Evolutionary conservation across 35 echinoderm and acorn worm species (phyloP).

Genomic region (Apostichopus parvimensis): DNA sequence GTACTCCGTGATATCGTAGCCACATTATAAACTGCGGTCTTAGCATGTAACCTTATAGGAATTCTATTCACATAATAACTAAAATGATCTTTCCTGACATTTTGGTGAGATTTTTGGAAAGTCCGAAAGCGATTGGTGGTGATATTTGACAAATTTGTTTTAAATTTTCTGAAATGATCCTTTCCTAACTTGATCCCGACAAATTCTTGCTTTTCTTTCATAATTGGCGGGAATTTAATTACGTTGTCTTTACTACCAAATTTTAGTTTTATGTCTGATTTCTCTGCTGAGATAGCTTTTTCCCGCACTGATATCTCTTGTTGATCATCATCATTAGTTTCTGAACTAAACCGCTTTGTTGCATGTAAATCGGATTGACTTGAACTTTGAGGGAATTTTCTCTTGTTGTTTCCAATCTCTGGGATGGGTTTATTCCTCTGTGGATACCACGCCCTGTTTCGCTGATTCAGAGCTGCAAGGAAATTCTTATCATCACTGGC

Average conservation of each 20-base stretch:
- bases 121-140: background rate
- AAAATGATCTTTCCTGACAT: background rate
- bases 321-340: too few relatives aligned
- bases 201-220: background rate
- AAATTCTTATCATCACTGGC: constrained; percentile 8
- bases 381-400: background rate
- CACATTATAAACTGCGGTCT: background rate
- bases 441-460: constrained; percentile 24
- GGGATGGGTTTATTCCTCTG: background rate
- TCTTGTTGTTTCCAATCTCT: too few relatives aligned
- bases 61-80: background rate
- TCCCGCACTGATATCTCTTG: too few relatives aligned
- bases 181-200: background rate
- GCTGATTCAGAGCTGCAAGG: background rate
- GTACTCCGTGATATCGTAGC: background rate
- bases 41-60: background rate
- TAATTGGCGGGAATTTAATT: constrained; percentile 23
- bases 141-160: background rate
- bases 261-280: too few relatives aligned
- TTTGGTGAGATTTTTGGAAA: background rate
- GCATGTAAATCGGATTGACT: background rate
- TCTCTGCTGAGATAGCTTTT: too few relatives aligned
- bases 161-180: background rate
- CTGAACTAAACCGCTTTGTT: background rate
- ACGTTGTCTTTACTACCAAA: too few relatives aligned